Base-by-base conservation (phyloP, 2,797 vertebrate genomes). In the Trachops cirrhosus region DNA sequence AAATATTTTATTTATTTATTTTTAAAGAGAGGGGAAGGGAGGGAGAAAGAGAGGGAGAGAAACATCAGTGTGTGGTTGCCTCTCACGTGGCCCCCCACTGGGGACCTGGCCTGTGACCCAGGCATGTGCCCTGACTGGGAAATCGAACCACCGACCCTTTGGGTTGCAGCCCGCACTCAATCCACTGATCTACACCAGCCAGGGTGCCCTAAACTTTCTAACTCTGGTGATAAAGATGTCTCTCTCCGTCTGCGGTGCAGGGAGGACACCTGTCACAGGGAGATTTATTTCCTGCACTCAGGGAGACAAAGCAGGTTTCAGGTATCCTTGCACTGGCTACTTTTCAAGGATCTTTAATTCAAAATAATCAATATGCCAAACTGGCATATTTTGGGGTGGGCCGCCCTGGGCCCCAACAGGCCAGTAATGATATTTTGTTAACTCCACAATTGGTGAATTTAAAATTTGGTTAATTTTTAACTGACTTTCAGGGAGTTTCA, bases 391-490 rank as follows among this genome's bases (percentile, higher is more conserved):
- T 48, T 48, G 62, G 22, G 22, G n/a, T 67, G 14, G 62, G 22
- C 9, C 34, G 1, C 12, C n/a, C 22, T 37, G 32, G 32, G n/a
- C 32, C n/a, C 41, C 44, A 84, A 84, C 14, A 68, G 44, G 5
- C 82, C 93, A 98, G 92, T 80, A 94, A 98, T 96, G 94, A 95
- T 96, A 97, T 98, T 97, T 98, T 91, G 90, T 95, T 97, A 96
- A 97, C 92, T 97, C 92, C 57, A 97, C 97, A 97, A 96, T 79
- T 96, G 93, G 91, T 86, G 64, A 26, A 83, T 92, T 97, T 75
- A 93, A 92, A 97, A 94, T 90, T 80, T 68, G 85, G 80, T 86
- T 96, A 96, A 37, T 96, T 97, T 96, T 95, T 94, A 37, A 97
- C 67, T 86, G 94, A 90, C 96, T 98, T 98, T 93, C 94, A 95